Evolutionary conservation across 2,888 invertebrate species (phyloP), one percentile per base, ranked within the genome.

Genomic region (Ischnura elegans): DNA sequence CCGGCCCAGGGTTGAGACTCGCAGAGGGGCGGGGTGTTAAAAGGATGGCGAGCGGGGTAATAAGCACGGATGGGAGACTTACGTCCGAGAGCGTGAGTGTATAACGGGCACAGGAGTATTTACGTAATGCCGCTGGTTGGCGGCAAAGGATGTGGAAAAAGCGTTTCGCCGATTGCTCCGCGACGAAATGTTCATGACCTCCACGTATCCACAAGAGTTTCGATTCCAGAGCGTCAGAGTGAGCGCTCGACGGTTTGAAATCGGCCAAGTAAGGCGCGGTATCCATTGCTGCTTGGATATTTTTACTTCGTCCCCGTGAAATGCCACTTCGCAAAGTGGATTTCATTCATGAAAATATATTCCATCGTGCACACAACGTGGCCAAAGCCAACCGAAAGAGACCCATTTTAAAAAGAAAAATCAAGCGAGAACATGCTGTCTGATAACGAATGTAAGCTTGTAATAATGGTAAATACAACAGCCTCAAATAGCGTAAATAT

Each of bases 121-220:
- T 76, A 76, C 76, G 36, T 36, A 76, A 76, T 76, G 16, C 76
- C 13, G 76, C 1, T 29, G 36, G 76, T 13, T 36, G 76, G 76
- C 10, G 76, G 76, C 10, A 36, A 36, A 29, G 29, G 76, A 36
- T 10, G 76, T 13, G 76, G 36, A 76, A 36, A 16, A 36, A 16
- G 25, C 16, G 36, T 16, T 76, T 36, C 21, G 13, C 76, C 36
- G 76, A 36, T 10, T 2, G 76, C 29, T 76, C 36, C 76, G 36
- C 76, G 76, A 76, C 76, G 76, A 76, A 36, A 76, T 76, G 76
- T 76, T 76, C 76, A 36, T 76, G 76, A 76, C 76, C 76, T 76
- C 76, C 76, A 29, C 76, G 76, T 76, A 76, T 36, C n/a, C 36
- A 76, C 36, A 76, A 76, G 76, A 29, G 76, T 36, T 76, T 36